A percentile compares a stretch with the other conserved stretches of the same genome.
These are phyloP conservation scores for Arion vulgaris DNA, from an alignment of 1,140 invertebrate species.

Conservation along the genomic window DNA sequence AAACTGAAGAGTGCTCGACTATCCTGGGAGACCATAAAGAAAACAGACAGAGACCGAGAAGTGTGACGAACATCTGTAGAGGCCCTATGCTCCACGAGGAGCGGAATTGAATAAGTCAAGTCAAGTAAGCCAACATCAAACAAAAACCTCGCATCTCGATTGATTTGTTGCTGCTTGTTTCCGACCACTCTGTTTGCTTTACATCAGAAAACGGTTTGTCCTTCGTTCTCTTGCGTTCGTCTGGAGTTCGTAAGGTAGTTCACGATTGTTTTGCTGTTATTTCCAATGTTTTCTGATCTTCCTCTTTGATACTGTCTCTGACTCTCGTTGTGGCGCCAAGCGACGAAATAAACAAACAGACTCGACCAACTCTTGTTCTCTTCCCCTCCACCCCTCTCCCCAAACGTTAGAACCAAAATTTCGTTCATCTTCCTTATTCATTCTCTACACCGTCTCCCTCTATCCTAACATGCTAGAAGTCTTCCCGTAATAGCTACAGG, in stretches of 20 bases:
- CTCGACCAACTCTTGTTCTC: neutral
- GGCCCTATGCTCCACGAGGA: neutral
- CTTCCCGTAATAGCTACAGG: no score
- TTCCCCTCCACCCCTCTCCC: no score
- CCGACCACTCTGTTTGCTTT: neutral
- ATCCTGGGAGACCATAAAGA: no score
- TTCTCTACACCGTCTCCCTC: no score
- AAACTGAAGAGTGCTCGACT: no score
- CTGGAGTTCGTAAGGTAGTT: neutral
- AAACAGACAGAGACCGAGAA: no score
- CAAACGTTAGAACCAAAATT: no score
- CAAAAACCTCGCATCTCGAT: no score
- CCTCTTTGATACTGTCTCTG: neutral
- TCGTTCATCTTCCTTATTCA: no score
- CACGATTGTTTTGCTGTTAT: neutral
- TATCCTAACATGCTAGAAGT: no score
- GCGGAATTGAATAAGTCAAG: neutral
- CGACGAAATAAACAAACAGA: slow-evolving; percentile 2
- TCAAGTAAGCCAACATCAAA: no score
- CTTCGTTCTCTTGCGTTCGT: neutral
- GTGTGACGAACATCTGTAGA: no score
- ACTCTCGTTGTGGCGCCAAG: slow-evolving; percentile 7
- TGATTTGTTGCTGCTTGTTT: neutral
- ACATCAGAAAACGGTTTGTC: neutral
- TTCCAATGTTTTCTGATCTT: slow-evolving; percentile 13